Base-by-base conservation (phyloP, 2,888 invertebrate species). In the Dilophus febrilis region DNA sequence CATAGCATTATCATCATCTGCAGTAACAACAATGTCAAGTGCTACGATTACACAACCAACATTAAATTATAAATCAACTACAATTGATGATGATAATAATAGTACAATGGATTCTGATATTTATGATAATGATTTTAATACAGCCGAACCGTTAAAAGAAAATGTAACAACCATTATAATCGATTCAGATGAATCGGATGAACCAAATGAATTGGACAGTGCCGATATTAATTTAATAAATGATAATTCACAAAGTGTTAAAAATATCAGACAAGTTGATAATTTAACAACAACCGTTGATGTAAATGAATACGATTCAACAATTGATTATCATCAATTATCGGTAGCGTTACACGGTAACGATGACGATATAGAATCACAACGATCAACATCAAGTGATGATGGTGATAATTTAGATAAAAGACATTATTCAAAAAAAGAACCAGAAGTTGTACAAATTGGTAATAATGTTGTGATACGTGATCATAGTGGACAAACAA, bases 381-480 rank as follows among this genome's bases (percentile, higher is more conserved):
- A 3, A 33, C 14, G 3, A 14, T 14, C 33, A 11, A 5, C 13
- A 12, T 16, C 33, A 10, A 13, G 14, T 3, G 13, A 6, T 19
- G 7, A 7, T 19, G 18, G 7, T 11, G 33, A 14, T 17, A 19
- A 7, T n/a, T 16, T 17, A n/a, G 17, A 17, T 35, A 18, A 17
- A 19, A 3, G 10, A 3, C 3, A 22, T 27, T 27, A 41, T 18
- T 31, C 33, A 18, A 13, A 28, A 11, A 40, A 18, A n/a, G 14
- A 26, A 27, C 10, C 37, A 27, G 29, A 36, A 14, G 37, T 41
- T 19, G 17, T 40, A 30, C 40, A 44, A 34, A 36, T 37, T 16
- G 46, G 45, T 11, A 43, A 48, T 34, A 41, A 46, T 36, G 43
- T 47, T n/a, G 44, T 46, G 3, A 40, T 50, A 38, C 38, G 46